Conservation (phyloP, 2,797 vertebrate species). For the Neoniphon sammara region DNA sequence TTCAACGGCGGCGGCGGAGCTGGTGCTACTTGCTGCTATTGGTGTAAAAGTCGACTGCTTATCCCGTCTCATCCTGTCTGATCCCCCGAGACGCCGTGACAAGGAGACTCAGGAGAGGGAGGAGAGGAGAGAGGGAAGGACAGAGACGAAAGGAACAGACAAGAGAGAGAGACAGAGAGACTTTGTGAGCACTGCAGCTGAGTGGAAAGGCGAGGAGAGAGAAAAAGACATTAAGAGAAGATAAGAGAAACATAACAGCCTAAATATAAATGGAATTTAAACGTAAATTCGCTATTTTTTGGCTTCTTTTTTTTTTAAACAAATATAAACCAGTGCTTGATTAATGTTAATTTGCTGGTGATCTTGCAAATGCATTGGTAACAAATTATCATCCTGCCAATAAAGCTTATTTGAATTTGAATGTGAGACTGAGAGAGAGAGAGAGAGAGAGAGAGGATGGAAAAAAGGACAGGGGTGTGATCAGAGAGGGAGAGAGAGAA, state of each 20-base stretch:
- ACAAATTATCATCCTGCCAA: no score
- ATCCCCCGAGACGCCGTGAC: slow-evolving; percentile 28
- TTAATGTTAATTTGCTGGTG: no score
- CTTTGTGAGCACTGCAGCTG: slow-evolving; percentile 29
- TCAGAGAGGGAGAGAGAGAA: neutral
- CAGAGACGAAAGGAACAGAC: neutral
- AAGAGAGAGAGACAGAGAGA: neutral
- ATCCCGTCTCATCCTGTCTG: slow-evolving; percentile 28
- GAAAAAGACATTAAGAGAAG: neutral
- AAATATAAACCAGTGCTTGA: neutral
- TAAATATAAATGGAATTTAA: no score
- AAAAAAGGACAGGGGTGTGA: neutral
- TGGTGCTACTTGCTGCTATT: slow-evolving; percentile 13
- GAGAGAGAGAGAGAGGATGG: neutral
- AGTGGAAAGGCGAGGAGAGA: no score
- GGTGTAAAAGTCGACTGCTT: slow-evolving; percentile 8
- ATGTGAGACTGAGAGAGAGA: slow-evolving; percentile 3
- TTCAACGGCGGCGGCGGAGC: neutral
- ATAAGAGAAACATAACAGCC: neutral
- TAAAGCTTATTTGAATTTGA: no score
- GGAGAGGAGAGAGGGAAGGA: slow-evolving; percentile 12
- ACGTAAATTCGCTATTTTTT: no score
- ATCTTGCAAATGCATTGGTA: no score
- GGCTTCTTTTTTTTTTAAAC: no score
- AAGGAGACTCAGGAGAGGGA: neutral